These are phyloP conservation scores for Gonioctena quinquepunctata DNA, from an alignment of 1,140 invertebrate species.

Conservation along the genomic window DNA sequence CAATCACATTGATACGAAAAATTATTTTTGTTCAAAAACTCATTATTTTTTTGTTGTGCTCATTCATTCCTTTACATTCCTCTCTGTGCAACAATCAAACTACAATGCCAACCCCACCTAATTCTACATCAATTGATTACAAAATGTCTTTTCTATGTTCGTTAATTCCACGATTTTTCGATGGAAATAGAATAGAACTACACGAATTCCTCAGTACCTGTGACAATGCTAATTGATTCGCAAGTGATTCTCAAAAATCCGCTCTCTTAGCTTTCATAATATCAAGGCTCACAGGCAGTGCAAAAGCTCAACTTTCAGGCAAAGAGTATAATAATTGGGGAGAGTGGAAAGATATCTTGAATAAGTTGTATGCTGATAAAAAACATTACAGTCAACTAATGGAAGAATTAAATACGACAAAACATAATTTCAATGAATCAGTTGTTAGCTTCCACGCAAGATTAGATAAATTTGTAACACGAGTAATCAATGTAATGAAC, in stretches of 20 bases:
- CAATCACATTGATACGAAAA: no score
- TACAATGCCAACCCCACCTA: no score
- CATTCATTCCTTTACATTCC: no score
- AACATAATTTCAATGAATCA: neutral
- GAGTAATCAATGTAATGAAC: neutral
- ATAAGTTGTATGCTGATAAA: conserved; percentile 6
- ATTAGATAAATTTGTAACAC: conserved; percentile 2
- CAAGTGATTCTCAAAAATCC: neutral
- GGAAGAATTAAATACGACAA: conserved; percentile 19
- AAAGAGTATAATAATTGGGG: neutral
- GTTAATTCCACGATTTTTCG: conserved; percentile 13
- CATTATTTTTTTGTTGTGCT: no score
- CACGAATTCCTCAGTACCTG: conserved; percentile 14
- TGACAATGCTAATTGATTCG: conserved; percentile 16
- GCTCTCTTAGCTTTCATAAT: conserved; percentile 2
- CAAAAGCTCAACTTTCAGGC: conserved; percentile 4
- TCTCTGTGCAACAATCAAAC: no score
- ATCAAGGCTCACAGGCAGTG: conserved; percentile 13
- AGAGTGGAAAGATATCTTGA: neutral
- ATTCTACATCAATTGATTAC: no score
- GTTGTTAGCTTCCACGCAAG: no score
- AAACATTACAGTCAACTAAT: conserved; percentile 11
- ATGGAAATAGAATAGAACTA: conserved; percentile 4
- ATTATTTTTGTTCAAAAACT: no score
- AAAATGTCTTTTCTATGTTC: conserved; percentile 3